These are phyloP conservation scores for Ectropis crepuscularia DNA, from an alignment of 2,888 invertebrate species.

Conservation along the genomic window DNA sequence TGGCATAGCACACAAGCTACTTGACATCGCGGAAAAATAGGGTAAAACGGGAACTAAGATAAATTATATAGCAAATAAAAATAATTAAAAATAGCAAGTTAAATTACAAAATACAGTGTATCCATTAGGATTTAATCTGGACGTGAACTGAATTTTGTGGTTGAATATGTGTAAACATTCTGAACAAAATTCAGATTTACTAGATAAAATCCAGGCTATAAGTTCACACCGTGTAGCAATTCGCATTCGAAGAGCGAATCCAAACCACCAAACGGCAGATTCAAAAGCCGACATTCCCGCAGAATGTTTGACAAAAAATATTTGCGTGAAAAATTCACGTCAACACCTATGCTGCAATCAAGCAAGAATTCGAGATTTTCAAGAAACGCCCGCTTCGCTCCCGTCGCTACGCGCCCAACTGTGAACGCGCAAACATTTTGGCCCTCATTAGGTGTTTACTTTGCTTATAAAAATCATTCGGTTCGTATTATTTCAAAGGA, in stretches of 20 bases:
- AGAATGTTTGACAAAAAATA: conserved; percentile 42
- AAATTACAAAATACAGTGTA: too few species aligned
- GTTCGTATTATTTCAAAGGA: conserved; percentile 30
- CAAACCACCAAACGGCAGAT: conserved; percentile 23
- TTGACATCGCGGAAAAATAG: too few species aligned
- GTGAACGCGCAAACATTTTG: conserved; percentile 75
- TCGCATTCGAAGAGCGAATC: conserved; percentile 2
- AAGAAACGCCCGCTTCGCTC: conserved; percentile 34
- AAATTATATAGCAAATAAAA: too few species aligned
- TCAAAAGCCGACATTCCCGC: conserved; percentile 21
- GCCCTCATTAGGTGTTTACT: conserved; percentile 78
- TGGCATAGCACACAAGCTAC: too few species aligned
- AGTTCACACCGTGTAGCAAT: background rate
- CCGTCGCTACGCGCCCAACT: conserved; percentile 50
- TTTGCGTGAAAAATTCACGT: conserved; percentile 42
- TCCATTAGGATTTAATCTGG: too few species aligned
- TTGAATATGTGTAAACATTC: too few species aligned
- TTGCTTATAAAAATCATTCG: conserved; percentile 67
- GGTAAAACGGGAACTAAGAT: too few species aligned
- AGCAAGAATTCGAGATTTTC: conserved; percentile 42
- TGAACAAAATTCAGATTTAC: background rate
- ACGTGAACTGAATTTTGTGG: too few species aligned
- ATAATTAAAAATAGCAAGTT: too few species aligned
- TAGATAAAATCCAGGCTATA: background rate
- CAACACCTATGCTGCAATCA: conserved; percentile 46